These are phyloP conservation scores for Sclerodermus sp. DNA, from an alignment of 2,888 invertebrate species.

Conservation along the genomic window DNA sequence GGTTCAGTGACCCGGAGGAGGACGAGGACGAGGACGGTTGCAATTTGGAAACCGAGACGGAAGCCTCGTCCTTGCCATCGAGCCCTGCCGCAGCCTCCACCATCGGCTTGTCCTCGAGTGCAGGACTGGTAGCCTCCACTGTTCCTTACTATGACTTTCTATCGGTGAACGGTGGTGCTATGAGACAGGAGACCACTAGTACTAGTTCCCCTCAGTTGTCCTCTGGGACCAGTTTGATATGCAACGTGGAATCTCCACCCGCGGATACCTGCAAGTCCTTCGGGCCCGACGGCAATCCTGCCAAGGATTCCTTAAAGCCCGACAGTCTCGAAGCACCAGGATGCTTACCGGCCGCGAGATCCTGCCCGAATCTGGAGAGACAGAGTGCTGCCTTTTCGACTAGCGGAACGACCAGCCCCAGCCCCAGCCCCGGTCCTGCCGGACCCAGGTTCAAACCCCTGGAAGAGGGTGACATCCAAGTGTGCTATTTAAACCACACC, in stretches of 20 bases:
- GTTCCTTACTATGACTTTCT: slow-evolving; percentile 56
- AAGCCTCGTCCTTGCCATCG: slow-evolving; percentile 54
- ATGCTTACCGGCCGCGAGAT: slow-evolving; percentile 58
- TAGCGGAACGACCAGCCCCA: slow-evolving; percentile 58
- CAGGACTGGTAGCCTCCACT: slow-evolving; percentile 48
- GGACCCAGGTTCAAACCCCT: slow-evolving; percentile 72
- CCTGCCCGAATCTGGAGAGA: slow-evolving; percentile 60
- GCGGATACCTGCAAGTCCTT: slow-evolving; percentile 21
- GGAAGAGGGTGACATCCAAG: slow-evolving; percentile 71
- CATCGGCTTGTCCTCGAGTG: slow-evolving; percentile 55
- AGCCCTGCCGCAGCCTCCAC: slow-evolving; percentile 50
- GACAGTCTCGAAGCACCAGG: slow-evolving; percentile 38
- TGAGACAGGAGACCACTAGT: slow-evolving; percentile 55
- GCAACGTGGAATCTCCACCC: slow-evolving; percentile 16
- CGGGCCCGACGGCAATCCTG: slow-evolving; percentile 15
- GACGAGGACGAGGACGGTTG: slow-evolving; percentile 24
- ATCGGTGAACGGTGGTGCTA: slow-evolving; percentile 59
- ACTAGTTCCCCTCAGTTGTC: slow-evolving; percentile 53
- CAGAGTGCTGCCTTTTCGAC: slow-evolving; percentile 62
- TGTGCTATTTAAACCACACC: slow-evolving; percentile 77
- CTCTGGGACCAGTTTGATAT: slow-evolving; percentile 23
- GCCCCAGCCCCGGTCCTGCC: slow-evolving; percentile 52
- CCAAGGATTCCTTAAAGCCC: slow-evolving; percentile 32
- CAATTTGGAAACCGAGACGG: slow-evolving; percentile 58
- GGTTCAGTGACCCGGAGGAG: slow-evolving; percentile 42